phyloP scores from a whole-genome alignment of 2,888 invertebrate species.

The Eristalis intricaria region DNA sequence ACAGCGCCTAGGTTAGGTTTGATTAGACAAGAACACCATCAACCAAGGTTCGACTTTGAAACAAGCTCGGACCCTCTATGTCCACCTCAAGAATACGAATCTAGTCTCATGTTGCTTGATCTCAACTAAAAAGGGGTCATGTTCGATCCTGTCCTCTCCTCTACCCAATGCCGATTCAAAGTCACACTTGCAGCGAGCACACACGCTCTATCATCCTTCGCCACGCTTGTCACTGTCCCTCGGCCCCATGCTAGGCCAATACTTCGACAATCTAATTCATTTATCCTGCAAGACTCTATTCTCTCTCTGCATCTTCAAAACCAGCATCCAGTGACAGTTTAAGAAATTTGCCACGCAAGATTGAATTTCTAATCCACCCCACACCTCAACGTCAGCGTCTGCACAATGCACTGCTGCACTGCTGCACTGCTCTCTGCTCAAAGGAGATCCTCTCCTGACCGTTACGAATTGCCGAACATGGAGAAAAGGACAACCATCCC shows the following conservation, averaged over 20 bases:
- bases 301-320: background rate
- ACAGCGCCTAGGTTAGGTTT: too few species aligned
- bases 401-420: background rate
- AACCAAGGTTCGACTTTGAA: too few species aligned
- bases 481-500: constrained; percentile 18
- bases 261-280: background rate
- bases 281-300: background rate
- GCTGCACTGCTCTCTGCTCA: background rate
- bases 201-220: background rate
- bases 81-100: too few species aligned
- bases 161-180: background rate
- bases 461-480: constrained; percentile 50
- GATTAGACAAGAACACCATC: too few species aligned
- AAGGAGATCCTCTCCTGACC: constrained; percentile 50
- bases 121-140: background rate
- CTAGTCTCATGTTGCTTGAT: too few species aligned
- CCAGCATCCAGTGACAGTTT: constrained; percentile 3
- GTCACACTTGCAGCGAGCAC: background rate
- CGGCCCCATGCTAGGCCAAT: background rate
- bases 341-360: constrained; percentile 63
- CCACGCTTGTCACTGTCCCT: too few species aligned
- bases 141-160: background rate
- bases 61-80: too few species aligned
- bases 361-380: constrained; percentile 6
- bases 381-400: background rate